phyloP scores from a whole-genome alignment of 2,888 invertebrate genomes.

The Aporophyla lueneburgensis region DNA sequence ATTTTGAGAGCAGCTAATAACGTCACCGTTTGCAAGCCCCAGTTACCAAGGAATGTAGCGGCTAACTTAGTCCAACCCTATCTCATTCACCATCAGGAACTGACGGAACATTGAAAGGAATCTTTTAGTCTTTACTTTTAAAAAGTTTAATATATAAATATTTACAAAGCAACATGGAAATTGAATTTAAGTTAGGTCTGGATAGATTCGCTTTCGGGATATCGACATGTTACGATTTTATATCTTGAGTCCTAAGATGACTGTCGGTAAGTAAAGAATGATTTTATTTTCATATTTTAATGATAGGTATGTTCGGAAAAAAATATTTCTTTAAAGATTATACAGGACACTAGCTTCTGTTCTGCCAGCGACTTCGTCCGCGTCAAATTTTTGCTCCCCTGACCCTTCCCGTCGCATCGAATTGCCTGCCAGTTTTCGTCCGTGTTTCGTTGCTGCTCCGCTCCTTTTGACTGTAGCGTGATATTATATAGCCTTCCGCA shows the following conservation, averaged over 20 bases:
- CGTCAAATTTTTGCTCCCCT: too few species aligned
- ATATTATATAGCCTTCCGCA: too few species aligned
- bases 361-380: too few species aligned
- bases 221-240: background rate
- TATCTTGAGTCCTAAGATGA: background rate
- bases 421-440: too few species aligned
- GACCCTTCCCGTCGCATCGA: too few species aligned
- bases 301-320: too few species aligned
- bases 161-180: background rate
- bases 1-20: conserved; percentile 47
- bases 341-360: too few species aligned
- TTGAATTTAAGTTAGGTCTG: background rate
- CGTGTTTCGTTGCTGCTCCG: too few species aligned
- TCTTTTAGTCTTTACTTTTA: conserved; percentile 11
- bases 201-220: background rate
- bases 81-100: conserved; percentile 27
- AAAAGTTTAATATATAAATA: background rate
- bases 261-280: background rate
- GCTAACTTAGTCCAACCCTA: conserved; percentile 37
- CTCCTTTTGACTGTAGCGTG: too few species aligned
- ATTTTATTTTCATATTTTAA: background rate
- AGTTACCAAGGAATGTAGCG: conserved; percentile 34
- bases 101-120: conserved; percentile 11
- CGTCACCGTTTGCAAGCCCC: conserved; percentile 41
- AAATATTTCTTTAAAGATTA: too few species aligned